Evolutionary conservation across 1,140 invertebrate genomes (phyloP).

Genomic region (Agraylea sexmaculata): DNA sequence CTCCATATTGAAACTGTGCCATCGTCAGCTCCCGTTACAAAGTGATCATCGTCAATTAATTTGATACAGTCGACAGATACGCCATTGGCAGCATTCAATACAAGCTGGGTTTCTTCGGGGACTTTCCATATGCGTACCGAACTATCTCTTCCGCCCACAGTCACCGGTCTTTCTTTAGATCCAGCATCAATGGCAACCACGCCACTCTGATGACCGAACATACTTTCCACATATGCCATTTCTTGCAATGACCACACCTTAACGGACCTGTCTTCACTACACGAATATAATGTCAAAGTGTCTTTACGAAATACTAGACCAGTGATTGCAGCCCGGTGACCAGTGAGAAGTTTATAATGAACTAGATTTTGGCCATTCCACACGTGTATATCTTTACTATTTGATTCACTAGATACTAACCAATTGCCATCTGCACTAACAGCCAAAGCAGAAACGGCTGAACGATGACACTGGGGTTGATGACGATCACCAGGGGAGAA

Average conservation of each 20-base stretch:
- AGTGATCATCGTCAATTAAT: constrained; percentile 84
- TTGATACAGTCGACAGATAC: constrained; percentile 74
- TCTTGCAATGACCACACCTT: constrained; percentile 93
- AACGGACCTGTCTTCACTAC: constrained; percentile 71
- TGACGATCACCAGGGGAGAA: constrained; percentile 39
- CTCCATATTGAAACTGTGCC: constrained; percentile 82
- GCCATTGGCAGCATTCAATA: constrained; percentile 73
- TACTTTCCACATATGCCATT: constrained; percentile 89
- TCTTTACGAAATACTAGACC: constrained; percentile 77
- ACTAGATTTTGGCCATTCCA: constrained; percentile 70
- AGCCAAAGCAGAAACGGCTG: constrained; percentile 57
- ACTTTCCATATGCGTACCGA: constrained; percentile 91
- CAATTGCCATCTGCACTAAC: constrained; percentile 77
- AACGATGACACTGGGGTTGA: constrained; percentile 43
- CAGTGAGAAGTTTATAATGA: constrained; percentile 69
- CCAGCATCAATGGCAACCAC: constrained; percentile 84
- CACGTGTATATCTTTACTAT: constrained; percentile 64
- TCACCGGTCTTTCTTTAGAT: constrained; percentile 72
- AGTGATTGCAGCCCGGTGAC: constrained; percentile 62
- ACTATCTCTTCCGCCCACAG: constrained; percentile 77
- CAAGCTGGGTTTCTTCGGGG: constrained; percentile 88
- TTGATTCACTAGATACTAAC: constrained; percentile 71
- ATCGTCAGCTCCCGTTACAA: constrained; percentile 82
- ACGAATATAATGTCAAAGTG: constrained; percentile 82
- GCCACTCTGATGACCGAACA: constrained; percentile 87